Percentiles rank a stretch among this genome's conserved stretches.
Evolutionary conservation across 2,888 invertebrate genomes (phyloP).

Genomic region (Panorpa germanica): DNA sequence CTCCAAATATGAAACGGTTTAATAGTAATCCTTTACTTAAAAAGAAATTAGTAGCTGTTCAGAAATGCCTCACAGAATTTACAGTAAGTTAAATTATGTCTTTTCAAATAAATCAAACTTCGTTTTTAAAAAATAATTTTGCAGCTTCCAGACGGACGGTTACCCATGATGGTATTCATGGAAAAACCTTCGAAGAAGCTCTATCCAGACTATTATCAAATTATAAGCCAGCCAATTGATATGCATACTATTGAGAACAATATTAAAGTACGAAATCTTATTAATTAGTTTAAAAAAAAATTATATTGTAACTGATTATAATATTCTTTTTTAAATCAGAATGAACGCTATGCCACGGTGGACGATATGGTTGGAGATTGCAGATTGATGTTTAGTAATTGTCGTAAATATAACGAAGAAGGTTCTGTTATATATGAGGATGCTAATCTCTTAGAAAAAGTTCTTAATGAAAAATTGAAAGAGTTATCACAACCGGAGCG

Average conservation of each 20-base stretch:
- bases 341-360: conserved; percentile 59
- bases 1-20: too few relatives aligned
- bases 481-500: conserved; percentile 42
- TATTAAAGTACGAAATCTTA: conserved; percentile 39
- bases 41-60: conserved; percentile 63
- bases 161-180: conserved; percentile 84
- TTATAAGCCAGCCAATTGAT: conserved; percentile 86
- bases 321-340: conserved; percentile 19
- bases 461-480: conserved; percentile 64
- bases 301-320: conserved; percentile 4
- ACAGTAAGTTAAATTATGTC: conserved; percentile 25
- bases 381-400: conserved; percentile 92
- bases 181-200: conserved; percentile 89
- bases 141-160: conserved; percentile 43
- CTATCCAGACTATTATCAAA: conserved; percentile 90
- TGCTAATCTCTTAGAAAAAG: conserved; percentile 71
- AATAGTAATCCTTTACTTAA: conserved; percentile 30
- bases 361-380: conserved; percentile 77
- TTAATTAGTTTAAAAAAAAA: conserved; percentile 3
- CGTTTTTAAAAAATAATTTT: conserved; percentile 11
- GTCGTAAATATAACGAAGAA: conserved; percentile 92
- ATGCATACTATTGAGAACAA: conserved; percentile 85
- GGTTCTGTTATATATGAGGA: conserved; percentile 91
- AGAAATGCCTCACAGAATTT: conserved; percentile 52
- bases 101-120: conserved; percentile 8